A percentile compares a stretch with the other conserved stretches of the same genome.
These are phyloP conservation scores for Gymnoscopelus microlampas DNA, from an alignment of 2,797 vertebrate species.

Conservation along the genomic window DNA sequence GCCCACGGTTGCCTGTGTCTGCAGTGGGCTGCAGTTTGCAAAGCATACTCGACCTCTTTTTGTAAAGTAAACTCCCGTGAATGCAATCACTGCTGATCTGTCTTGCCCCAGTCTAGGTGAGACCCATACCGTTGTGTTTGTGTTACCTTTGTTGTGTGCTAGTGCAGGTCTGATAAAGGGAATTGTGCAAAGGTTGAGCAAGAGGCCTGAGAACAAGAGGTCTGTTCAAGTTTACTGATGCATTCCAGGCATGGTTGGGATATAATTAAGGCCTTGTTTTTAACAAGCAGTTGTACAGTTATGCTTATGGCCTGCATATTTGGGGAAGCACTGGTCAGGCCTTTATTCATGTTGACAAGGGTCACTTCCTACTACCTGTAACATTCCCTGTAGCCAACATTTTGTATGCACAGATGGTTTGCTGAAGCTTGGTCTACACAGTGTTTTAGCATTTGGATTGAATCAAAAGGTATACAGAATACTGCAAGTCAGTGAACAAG, in stretches of 20 bases:
- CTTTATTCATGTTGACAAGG: constrained; percentile 24
- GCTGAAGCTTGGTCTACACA: neutral
- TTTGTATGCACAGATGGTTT: constrained; percentile 26
- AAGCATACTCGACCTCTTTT: constrained; percentile 13
- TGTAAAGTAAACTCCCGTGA: constrained; percentile 26
- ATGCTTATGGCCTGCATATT: constrained; percentile 16
- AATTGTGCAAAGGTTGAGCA: constrained; percentile 65
- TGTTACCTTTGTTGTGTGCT: constrained; percentile 61
- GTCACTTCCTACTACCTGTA: constrained; percentile 9
- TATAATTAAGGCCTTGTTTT: constrained; percentile 40
- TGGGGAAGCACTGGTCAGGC: constrained; percentile 16
- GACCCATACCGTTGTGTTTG: constrained; percentile 54
- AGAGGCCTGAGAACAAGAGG: constrained; percentile 59
- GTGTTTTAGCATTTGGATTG: constrained; percentile 27
- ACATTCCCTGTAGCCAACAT: constrained; percentile 7
- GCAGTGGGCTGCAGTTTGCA: neutral
- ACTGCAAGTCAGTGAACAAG: constrained; percentile 7
- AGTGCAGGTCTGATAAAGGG: constrained; percentile 56
- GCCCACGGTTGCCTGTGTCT: no score
- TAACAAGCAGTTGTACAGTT: constrained; percentile 20
- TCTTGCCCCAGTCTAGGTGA: constrained; percentile 30
- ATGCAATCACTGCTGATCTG: constrained; percentile 10
- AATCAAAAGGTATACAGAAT: constrained; percentile 21
- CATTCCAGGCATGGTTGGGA: constrained; percentile 49
- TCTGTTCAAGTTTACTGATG: constrained; percentile 39